Evolutionary conservation across 2,113 vertebrate genomes (phyloP).

Genomic region (Sakesphorus luctuosus): DNA sequence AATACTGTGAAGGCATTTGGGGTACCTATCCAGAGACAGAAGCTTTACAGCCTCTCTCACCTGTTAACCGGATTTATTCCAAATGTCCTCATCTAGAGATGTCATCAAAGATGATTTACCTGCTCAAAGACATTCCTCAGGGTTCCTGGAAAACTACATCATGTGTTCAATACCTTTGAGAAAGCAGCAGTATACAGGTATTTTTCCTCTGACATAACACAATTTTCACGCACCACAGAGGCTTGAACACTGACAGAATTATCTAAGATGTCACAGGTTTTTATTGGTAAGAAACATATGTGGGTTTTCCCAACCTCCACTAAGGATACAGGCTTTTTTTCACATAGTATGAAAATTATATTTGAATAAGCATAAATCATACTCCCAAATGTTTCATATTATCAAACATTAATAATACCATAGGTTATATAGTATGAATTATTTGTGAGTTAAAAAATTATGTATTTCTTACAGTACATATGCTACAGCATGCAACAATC

Average conservation of each 20-base stretch:
- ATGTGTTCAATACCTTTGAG: neutral
- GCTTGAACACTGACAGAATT: neutral
- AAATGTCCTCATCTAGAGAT: neutral
- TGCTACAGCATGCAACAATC: neutral
- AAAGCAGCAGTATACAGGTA: neutral
- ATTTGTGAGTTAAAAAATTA: neutral
- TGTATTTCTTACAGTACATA: neutral
- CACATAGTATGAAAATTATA: neutral
- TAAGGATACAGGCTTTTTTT: neutral
- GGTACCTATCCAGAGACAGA: neutral
- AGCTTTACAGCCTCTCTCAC: neutral
- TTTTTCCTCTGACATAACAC: neutral
- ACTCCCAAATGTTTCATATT: neutral
- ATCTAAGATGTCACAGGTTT: neutral
- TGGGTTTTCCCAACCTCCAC: rapidly evolving
- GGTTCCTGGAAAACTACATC: neutral
- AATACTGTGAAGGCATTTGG: neutral
- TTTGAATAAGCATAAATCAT: neutral
- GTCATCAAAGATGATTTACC: neutral
- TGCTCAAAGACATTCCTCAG: neutral
- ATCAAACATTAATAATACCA: neutral
- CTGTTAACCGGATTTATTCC: neutral
- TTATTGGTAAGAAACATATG: neutral
- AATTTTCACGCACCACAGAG: neutral
- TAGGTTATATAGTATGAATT: neutral